These are phyloP conservation scores for Muntiacus muntjak DNA, from an alignment of 2,113 vertebrate genomes.

Conservation along the genomic window DNA sequence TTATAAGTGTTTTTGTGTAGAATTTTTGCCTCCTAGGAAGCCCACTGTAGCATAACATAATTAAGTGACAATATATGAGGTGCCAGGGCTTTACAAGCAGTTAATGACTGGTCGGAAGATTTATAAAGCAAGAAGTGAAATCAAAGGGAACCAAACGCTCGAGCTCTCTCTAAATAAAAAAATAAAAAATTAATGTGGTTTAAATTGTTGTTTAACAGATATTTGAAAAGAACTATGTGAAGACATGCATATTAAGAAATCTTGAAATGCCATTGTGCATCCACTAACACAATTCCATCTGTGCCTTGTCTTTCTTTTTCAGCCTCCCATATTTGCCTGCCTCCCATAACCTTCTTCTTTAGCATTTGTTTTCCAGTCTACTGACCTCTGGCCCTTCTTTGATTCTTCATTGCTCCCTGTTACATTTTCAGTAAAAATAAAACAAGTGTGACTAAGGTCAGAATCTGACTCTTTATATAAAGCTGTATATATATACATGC, in stretches of 20 bases:
- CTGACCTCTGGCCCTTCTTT: not conserved
- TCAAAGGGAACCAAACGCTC: conserved; percentile 69
- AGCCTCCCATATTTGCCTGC: not conserved
- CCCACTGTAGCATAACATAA: conserved; percentile 77
- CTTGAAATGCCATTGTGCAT: not conserved
- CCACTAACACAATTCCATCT: not conserved
- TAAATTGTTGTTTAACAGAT: conserved; percentile 21
- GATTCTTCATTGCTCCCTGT: conserved; percentile 7
- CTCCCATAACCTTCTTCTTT: not conserved
- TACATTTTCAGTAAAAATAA: conserved; percentile 30
- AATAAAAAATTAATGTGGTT: not conserved
- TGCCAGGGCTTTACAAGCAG: conserved; percentile 76
- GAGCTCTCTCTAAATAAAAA: conserved; percentile 35
- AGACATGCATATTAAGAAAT: not conserved
- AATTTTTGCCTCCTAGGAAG: conserved; percentile 80
- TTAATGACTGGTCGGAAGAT: conserved; percentile 77
- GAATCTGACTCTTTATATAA: not conserved
- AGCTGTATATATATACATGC: not conserved
- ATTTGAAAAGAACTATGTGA: conserved; percentile 9
- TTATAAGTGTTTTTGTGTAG: conserved; percentile 79
- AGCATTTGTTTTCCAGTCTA: not conserved
- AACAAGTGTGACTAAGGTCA: conserved; percentile 26
- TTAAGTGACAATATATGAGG: conserved; percentile 82
- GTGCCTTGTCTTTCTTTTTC: not conserved
- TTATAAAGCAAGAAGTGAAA: conserved; percentile 73